phyloP scores from a whole-genome alignment of 2,888 invertebrate species.

The Hyalella azteca region DNA sequence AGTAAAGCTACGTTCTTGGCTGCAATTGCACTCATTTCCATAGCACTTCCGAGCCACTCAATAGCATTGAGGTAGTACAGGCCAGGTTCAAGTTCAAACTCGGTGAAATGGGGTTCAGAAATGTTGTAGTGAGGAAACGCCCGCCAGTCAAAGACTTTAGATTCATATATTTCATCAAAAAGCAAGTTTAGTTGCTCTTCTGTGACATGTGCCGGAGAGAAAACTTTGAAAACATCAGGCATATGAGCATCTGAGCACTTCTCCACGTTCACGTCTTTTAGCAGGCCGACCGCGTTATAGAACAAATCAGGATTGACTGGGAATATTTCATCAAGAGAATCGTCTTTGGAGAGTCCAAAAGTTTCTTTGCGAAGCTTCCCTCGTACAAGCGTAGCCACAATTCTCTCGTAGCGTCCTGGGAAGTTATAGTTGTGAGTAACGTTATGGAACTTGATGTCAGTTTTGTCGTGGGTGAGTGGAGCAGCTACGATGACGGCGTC shows the following conservation, averaged over 20 bases:
- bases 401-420: constrained; percentile 66
- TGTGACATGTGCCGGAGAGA: constrained; percentile 66
- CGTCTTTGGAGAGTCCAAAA: constrained; percentile 63
- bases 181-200: constrained; percentile 65
- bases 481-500: constrained; percentile 70
- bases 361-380: constrained; percentile 66
- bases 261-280: constrained; percentile 61
- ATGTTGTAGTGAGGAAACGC: constrained; percentile 69
- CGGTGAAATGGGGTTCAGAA: constrained; percentile 60
- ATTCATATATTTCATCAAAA: constrained; percentile 64
- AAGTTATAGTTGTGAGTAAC: constrained; percentile 63
- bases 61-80: constrained; percentile 71
- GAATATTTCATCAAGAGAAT: constrained; percentile 64
- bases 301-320: constrained; percentile 65
- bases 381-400: constrained; percentile 68
- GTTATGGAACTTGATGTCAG: constrained; percentile 65
- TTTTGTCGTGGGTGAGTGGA: constrained; percentile 66
- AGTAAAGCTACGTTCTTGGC: constrained; percentile 71
- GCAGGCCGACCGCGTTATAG: constrained; percentile 65
- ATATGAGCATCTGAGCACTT: constrained; percentile 59
- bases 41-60: constrained; percentile 72
- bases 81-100: constrained; percentile 66
- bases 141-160: constrained; percentile 66
- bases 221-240: constrained; percentile 68
- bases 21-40: constrained; percentile 72